These are phyloP conservation scores for Pseudocheirus occidentalis DNA, from an alignment of 2,797 vertebrate species.

Conservation along the genomic window DNA sequence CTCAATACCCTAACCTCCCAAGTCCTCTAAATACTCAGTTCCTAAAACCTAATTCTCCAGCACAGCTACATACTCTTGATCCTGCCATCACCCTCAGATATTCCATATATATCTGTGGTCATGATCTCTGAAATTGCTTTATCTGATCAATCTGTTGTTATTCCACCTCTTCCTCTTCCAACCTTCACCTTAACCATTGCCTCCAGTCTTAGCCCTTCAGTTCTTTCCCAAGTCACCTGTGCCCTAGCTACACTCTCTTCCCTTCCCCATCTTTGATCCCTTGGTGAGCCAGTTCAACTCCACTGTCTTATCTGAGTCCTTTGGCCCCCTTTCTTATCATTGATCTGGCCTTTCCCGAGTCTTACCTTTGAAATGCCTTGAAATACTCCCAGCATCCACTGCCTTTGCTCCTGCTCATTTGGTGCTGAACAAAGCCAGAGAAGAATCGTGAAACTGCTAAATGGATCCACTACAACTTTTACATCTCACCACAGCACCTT, in stretches of 20 bases:
- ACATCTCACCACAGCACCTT: background rate
- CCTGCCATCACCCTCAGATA: background rate
- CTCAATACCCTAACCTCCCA: background rate
- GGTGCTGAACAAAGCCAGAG: background rate
- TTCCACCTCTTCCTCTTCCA: background rate
- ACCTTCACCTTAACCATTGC: background rate
- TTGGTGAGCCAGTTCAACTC: background rate
- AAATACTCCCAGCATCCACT: background rate
- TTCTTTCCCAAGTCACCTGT: background rate
- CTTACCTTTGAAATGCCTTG: background rate
- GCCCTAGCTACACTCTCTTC: background rate
- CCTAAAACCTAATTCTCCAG: background rate
- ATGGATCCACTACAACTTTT: background rate
- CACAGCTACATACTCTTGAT: background rate
- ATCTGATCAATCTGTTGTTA: background rate
- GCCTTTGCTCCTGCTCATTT: background rate
- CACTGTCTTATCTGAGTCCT: background rate
- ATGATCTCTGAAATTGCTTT: background rate
- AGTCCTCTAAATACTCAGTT: background rate
- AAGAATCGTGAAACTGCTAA: background rate
- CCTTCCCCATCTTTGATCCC: background rate
- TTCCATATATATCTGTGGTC: background rate
- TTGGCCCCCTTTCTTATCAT: background rate
- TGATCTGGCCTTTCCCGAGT: background rate
- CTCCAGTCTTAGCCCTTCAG: background rate